phyloP scores from a whole-genome alignment of 2,888 invertebrate genomes.

The Dryocosmus kuriphilus region DNA sequence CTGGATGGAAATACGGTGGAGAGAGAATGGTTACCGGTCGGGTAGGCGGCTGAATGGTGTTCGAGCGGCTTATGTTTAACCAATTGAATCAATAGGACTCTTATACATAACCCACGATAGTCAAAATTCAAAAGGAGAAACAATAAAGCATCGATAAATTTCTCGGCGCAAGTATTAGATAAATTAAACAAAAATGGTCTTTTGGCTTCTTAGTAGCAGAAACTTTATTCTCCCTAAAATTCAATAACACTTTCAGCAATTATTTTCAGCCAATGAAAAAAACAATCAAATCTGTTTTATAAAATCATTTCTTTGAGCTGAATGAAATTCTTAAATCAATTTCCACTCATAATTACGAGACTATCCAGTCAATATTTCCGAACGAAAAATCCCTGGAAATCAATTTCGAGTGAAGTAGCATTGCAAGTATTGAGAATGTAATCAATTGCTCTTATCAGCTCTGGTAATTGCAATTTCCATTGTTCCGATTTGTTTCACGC shows the following conservation, averaged over 20 bases:
- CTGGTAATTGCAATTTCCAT: not conserved
- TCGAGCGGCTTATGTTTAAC: conserved; percentile 38
- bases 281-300: too few species aligned
- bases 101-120: conserved; percentile 1
- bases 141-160: not conserved
- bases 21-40: conserved; percentile 34
- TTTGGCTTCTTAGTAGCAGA: too few species aligned
- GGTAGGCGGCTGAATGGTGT: conserved; percentile 49
- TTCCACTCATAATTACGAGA: too few species aligned
- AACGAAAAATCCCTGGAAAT: not conserved
- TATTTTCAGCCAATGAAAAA: too few species aligned
- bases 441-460: conserved; percentile 5
- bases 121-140: not conserved
- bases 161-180: too few species aligned
- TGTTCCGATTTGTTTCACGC: not conserved
- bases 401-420: not conserved
- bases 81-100: conserved; percentile 35
- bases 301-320: too few species aligned
- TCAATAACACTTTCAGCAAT: too few species aligned
- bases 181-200: too few species aligned
- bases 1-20: conserved; percentile 54
- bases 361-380: too few species aligned
- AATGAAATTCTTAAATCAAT: too few species aligned
- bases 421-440: not conserved
- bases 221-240: too few species aligned